These are phyloP conservation scores for Tenebrio molitor DNA, from an alignment of 1,140 invertebrate species.

Conservation along the genomic window DNA sequence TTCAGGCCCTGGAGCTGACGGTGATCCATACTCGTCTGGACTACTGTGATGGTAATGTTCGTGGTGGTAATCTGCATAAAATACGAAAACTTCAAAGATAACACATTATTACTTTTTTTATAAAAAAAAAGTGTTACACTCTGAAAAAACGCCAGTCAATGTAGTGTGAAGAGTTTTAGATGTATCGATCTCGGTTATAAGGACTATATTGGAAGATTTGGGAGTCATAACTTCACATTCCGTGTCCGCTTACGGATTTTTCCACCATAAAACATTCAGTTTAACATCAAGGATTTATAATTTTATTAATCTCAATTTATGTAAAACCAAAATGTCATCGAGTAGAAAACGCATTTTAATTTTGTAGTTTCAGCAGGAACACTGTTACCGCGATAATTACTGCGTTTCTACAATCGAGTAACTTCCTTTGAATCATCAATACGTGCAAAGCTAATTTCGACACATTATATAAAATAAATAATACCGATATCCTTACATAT, in stretches of 20 bases:
- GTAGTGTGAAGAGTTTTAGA: background rate
- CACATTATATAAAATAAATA: constrained; percentile 26
- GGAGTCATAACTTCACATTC: background rate
- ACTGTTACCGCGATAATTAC: no score
- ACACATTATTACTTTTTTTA: background rate
- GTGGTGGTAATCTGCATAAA: constrained; percentile 11
- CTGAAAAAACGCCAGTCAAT: no score
- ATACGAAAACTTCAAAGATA: constrained; percentile 28
- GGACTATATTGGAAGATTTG: no score
- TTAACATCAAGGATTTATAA: no score
- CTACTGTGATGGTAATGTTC: constrained; percentile 41
- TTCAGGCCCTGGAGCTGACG: constrained; percentile 44
- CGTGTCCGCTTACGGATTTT: no score
- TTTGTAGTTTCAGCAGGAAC: no score
- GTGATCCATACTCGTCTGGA: constrained; percentile 43
- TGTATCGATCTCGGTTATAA: no score
- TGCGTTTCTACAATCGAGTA: constrained; percentile 1
- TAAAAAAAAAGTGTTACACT: background rate
- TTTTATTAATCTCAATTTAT: no score
- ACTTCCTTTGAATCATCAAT: constrained; percentile 18
- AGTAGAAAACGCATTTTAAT: no score
- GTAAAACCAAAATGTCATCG: no score
- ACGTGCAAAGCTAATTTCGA: constrained; percentile 23
- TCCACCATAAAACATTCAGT: no score
- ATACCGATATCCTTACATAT: constrained; percentile 7